Conservation (phyloP, 2,797 vertebrate species). For the Xenops minutus region DNA sequence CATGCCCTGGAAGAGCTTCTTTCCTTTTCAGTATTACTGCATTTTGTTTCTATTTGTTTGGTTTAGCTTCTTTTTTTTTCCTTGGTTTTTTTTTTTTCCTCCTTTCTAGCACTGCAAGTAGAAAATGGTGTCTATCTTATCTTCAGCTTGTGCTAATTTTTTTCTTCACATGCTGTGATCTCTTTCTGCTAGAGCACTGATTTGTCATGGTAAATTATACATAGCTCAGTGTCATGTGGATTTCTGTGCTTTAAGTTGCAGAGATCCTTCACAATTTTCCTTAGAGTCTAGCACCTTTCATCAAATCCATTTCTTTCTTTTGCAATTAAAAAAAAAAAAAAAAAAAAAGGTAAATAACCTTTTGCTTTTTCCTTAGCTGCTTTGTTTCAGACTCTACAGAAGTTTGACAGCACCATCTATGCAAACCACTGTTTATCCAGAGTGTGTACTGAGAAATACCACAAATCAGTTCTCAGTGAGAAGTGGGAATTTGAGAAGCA, state of each 20-base stretch:
- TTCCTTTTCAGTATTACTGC: background rate
- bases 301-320: background rate
- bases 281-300: background rate
- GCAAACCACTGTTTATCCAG: background rate
- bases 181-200: constrained; percentile 33
- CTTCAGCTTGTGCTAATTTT: constrained; percentile 31
- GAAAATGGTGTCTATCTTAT: constrained; percentile 8
- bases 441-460: background rate
- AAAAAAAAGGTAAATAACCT: background rate
- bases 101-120: background rate
- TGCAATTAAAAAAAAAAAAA: background rate
- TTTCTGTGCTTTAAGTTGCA: constrained; percentile 17
- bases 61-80: background rate
- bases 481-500: background rate
- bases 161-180: constrained; percentile 48
- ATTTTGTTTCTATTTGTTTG: background rate
- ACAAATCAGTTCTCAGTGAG: background rate
- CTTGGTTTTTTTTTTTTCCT: background rate
- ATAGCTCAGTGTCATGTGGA: background rate
- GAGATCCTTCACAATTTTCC: background rate
- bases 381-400: background rate
- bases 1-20: background rate
- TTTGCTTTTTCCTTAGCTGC: background rate
- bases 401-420: background rate
- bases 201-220: constrained; percentile 60